phyloP scores from a whole-genome alignment of 37 sponge, comb jelly and placozoan genomes.

The Corticium candelabrum region DNA sequence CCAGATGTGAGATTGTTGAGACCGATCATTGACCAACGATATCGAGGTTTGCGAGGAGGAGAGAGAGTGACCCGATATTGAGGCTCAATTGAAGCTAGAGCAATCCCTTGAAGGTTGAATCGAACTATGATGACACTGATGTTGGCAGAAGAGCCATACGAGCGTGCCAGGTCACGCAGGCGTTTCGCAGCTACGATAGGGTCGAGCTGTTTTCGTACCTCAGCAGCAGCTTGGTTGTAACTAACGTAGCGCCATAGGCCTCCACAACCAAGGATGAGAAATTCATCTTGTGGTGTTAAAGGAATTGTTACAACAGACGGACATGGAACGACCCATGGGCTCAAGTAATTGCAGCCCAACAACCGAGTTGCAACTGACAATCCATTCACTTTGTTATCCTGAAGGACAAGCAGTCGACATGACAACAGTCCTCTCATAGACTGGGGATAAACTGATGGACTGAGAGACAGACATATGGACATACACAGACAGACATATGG shows the following conservation, averaged over 20 bases:
- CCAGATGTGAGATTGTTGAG: too few species aligned
- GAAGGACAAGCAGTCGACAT: too few species aligned
- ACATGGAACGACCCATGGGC: slow-evolving; percentile 60
- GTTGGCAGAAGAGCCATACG: slow-evolving; percentile 45
- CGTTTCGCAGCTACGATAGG: slow-evolving; percentile 47
- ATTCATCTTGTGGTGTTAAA: slow-evolving; percentile 41
- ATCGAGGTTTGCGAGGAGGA: neutral
- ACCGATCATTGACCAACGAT: neutral
- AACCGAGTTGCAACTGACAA: slow-evolving; percentile 18
- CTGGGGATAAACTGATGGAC: neutral
- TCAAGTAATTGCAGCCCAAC: slow-evolving; percentile 55
- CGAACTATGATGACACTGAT: slow-evolving; percentile 50
- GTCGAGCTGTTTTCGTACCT: neutral
- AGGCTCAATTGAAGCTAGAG: neutral
- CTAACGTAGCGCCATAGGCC: slow-evolving; percentile 53
- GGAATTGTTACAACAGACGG: slow-evolving; percentile 47
- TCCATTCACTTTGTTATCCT: slow-evolving; percentile 59
- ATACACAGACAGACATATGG: neutral
- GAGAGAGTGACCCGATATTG: neutral
- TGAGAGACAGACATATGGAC: neutral
- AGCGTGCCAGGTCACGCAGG: slow-evolving; percentile 60
- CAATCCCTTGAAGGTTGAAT: neutral
- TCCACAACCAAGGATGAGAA: slow-evolving; percentile 54
- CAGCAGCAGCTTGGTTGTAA: slow-evolving; percentile 30
- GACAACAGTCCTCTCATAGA: neutral